Percentiles rank a stretch among this genome's conserved stretches.
phyloP scores from a whole-genome alignment of 1,140 invertebrate genomes.

The Drosophila chauvacae region DNA sequence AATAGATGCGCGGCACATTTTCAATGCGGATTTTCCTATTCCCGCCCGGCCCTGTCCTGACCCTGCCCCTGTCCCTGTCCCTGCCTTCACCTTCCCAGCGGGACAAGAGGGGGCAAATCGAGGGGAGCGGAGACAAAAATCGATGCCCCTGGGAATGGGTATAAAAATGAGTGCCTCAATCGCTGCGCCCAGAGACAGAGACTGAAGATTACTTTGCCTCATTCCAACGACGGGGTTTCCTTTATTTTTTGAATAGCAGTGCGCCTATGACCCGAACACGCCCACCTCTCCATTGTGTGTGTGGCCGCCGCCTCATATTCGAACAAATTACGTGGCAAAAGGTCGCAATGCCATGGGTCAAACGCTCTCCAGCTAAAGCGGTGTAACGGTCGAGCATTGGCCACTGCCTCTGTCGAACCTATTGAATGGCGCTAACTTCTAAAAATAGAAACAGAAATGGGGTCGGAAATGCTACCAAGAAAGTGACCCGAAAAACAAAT shows the following conservation, averaged over 20 bases:
- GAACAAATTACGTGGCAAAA: slow-evolving; percentile 66
- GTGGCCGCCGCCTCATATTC: slow-evolving; percentile 41
- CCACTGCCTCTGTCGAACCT: slow-evolving; percentile 2
- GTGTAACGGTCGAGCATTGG: slow-evolving; percentile 14
- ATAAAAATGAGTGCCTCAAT: slow-evolving; percentile 43
- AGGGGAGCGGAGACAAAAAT: slow-evolving; percentile 31
- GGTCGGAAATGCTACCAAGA: slow-evolving; percentile 14
- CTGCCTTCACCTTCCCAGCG: neutral
- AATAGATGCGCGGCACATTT: slow-evolving; percentile 80
- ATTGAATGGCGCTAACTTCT: slow-evolving; percentile 41
- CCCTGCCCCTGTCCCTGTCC: neutral
- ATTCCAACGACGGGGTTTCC: slow-evolving; percentile 16
- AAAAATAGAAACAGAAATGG: slow-evolving; percentile 52
- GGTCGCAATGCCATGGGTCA: slow-evolving; percentile 39
- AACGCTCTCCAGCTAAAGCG: slow-evolving; percentile 8
- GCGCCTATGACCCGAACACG: slow-evolving; percentile 20
- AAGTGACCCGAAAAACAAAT: slow-evolving; percentile 22
- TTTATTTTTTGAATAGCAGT: slow-evolving; percentile 19
- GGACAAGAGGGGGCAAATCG: neutral
- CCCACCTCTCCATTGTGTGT: slow-evolving; percentile 5
- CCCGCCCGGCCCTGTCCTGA: neutral
- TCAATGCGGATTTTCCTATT: slow-evolving; percentile 65
- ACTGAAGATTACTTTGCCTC: slow-evolving; percentile 55
- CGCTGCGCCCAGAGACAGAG: slow-evolving; percentile 32
- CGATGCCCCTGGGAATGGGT: slow-evolving; percentile 29